phyloP scores from a whole-genome alignment of 2,113 vertebrate species.

The Azemiops feae region DNA sequence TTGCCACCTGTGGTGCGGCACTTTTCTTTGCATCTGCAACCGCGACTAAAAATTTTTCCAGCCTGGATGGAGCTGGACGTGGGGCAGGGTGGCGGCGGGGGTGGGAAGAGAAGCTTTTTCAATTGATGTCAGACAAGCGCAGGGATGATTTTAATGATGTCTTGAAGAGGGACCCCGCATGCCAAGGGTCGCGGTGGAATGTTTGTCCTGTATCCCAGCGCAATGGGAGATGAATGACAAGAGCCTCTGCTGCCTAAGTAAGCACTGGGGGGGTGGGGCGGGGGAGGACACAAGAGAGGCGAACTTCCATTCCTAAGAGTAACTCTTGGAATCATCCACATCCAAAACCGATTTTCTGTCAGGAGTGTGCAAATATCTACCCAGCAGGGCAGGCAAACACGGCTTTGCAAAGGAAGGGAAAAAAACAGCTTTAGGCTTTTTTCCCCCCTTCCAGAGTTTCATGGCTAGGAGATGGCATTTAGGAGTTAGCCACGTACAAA shows the following conservation, averaged over 20 bases:
- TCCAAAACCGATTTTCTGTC: slow-evolving; percentile 4
- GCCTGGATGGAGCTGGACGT: slow-evolving; percentile 64
- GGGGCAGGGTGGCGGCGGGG: slow-evolving; percentile 55
- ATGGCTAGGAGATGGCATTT: neutral
- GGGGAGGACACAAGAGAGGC: slow-evolving; percentile 36
- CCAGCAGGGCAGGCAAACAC: slow-evolving; percentile 62
- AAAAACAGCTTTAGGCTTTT: neutral
- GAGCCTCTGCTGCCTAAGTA: slow-evolving; percentile 92
- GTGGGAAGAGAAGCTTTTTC: slow-evolving; percentile 57
- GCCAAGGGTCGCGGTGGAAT: slow-evolving; percentile 82
- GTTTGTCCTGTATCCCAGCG: slow-evolving; percentile 90
- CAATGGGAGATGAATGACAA: slow-evolving; percentile 85
- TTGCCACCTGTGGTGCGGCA: slow-evolving; percentile 78
- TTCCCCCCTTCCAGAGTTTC: neutral
- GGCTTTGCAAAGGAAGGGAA: slow-evolving; percentile 19
- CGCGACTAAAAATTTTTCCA: slow-evolving; percentile 61
- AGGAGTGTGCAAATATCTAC: slow-evolving; percentile 82
- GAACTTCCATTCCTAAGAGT: slow-evolving; percentile 87
- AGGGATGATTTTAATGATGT: slow-evolving; percentile 86
- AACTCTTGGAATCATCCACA: slow-evolving; percentile 77
- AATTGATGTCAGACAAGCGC: slow-evolving; percentile 73
- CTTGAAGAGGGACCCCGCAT: slow-evolving; percentile 79
- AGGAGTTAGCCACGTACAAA: neutral
- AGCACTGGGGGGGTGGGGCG: slow-evolving; percentile 68
- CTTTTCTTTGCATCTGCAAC: slow-evolving; percentile 73